phyloP scores from a whole-genome alignment of 2,888 invertebrate genomes.

The Polydrusus tereticollis region DNA sequence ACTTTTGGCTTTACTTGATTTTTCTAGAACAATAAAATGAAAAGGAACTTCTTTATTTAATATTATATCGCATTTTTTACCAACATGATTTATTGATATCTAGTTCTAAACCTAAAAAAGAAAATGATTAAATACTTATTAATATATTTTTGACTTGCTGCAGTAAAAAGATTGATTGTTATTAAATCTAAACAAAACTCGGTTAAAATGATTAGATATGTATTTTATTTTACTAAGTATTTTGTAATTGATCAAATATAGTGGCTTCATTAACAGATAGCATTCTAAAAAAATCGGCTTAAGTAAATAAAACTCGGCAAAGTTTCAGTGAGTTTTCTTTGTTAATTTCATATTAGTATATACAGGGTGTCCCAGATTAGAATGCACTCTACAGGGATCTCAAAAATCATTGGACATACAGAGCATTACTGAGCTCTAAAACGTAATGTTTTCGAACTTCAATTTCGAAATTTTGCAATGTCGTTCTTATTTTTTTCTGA shows the following conservation, averaged over 20 bases:
- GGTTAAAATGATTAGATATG: constrained; percentile 5
- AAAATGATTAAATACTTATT: constrained; percentile 3
- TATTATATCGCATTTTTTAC: not conserved
- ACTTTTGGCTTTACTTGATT: too few species aligned
- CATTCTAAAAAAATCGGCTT: not conserved
- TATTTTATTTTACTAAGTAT: not conserved
- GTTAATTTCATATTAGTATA: too few species aligned
- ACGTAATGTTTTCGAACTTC: too few species aligned
- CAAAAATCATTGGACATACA: too few species aligned
- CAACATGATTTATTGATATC: not conserved
- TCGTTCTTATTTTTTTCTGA: too few species aligned
- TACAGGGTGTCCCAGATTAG: too few species aligned
- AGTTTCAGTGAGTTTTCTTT: not conserved
- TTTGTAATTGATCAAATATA: not conserved
- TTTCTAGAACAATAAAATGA: too few species aligned
- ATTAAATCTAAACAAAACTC: constrained; percentile 2
- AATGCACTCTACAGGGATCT: too few species aligned
- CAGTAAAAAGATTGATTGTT: not conserved
- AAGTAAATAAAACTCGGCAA: not conserved
- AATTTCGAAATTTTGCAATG: too few species aligned
- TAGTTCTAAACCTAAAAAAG: not conserved
- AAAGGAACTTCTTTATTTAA: too few species aligned
- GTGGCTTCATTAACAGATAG: not conserved
- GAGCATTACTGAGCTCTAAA: too few species aligned
- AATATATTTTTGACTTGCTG: not conserved